Percentiles rank a stretch among this genome's conserved stretches.
These are phyloP conservation scores for Picus viridis DNA, from an alignment of 2,797 vertebrate species.

Conservation along the genomic window DNA sequence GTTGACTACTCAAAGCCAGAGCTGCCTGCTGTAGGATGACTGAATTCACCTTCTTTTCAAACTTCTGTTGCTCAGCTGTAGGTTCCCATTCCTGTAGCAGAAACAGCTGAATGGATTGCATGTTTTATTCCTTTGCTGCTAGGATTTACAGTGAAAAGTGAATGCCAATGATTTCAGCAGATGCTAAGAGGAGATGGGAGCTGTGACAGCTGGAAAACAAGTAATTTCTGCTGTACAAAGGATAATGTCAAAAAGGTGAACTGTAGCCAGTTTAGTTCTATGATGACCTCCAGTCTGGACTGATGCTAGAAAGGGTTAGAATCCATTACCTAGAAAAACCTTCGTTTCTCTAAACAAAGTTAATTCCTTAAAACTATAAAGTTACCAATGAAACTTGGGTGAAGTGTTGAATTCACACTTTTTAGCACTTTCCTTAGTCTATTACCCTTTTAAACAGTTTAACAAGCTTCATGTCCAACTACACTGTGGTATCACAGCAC, in stretches of 20 bases:
- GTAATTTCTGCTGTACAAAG: not conserved
- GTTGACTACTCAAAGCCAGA: not conserved
- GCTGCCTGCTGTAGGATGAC: not conserved
- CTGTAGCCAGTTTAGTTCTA: not conserved
- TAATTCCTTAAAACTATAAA: not conserved
- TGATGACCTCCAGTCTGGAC: not conserved
- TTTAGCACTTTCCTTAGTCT: not conserved
- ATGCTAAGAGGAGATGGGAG: not conserved
- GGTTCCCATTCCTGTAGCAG: not conserved
- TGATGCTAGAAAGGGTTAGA: not conserved
- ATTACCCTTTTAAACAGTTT: not conserved
- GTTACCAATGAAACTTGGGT: not conserved
- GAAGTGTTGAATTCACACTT: not conserved
- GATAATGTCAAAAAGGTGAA: not conserved
- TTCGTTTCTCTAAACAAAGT: not conserved
- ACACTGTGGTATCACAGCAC: not conserved
- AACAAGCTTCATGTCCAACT: not conserved
- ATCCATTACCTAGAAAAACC: not conserved
- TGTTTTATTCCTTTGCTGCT: not conserved
- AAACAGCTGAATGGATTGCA: rapidly evolving
- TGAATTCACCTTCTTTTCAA: not conserved
- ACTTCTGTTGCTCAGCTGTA: not conserved
- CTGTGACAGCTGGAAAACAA: not conserved
- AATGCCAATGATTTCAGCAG: not conserved
- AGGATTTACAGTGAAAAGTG: not conserved